Percentiles rank a stretch among this genome's conserved stretches.
phyloP scores from a whole-genome alignment of 2,888 invertebrate species.

The Ectemnius lituratus region DNA sequence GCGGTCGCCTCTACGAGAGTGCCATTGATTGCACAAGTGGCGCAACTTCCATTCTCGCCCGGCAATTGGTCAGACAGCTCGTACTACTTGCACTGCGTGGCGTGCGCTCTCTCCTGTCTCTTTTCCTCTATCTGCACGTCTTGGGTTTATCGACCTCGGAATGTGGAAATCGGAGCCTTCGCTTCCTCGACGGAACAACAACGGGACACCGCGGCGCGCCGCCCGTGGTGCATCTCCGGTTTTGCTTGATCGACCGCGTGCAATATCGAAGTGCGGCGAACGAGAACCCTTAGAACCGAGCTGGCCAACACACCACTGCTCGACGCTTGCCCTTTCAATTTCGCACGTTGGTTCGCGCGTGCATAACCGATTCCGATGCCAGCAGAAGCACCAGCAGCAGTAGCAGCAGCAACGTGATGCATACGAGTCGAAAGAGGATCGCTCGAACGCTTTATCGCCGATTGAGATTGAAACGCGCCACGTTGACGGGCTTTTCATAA shows the following conservation, averaged over 20 bases:
- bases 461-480: too few relatives aligned
- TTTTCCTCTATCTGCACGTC: slow-evolving; percentile 16
- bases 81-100: slow-evolving; percentile 14
- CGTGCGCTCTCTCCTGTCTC: neutral
- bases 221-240: too few relatives aligned
- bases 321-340: too few relatives aligned
- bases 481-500: too few relatives aligned
- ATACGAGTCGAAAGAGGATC: too few relatives aligned
- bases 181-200: slow-evolving; percentile 9
- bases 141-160: slow-evolving; percentile 51
- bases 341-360: too few relatives aligned
- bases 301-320: too few relatives aligned
- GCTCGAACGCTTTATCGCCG: too few relatives aligned
- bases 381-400: neutral
- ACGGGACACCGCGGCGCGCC: neutral
- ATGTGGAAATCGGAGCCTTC: slow-evolving; percentile 19
- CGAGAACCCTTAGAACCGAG: too few relatives aligned
- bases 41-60: slow-evolving; percentile 61
- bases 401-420: too few relatives aligned
- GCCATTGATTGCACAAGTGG: slow-evolving; percentile 63
- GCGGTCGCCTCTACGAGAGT: slow-evolving; percentile 44
- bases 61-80: slow-evolving; percentile 54
- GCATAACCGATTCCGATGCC: slow-evolving; percentile 7
- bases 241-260: too few relatives aligned
- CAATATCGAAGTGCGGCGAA: too few relatives aligned